Evolutionary conservation across 1,140 invertebrate genomes (phyloP).

Genomic region (Whitmania pigra): DNA sequence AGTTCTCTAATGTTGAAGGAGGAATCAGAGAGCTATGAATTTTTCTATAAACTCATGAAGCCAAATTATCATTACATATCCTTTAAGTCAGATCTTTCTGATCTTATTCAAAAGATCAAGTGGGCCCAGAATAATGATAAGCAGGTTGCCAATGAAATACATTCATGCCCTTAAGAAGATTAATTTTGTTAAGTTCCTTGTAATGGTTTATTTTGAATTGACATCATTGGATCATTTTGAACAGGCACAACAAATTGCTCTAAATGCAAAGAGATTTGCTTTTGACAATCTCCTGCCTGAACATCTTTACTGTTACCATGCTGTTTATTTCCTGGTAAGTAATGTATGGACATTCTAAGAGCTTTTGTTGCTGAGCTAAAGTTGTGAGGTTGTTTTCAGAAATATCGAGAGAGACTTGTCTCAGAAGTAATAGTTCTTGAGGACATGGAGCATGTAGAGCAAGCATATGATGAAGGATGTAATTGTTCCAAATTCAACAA

Average conservation of each 20-base stretch:
- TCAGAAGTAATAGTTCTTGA: neutral
- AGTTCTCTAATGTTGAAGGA: constrained; percentile 79
- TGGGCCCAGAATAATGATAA: constrained; percentile 70
- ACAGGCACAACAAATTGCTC: constrained; percentile 54
- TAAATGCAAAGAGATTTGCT: constrained; percentile 59
- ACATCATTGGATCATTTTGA: constrained; percentile 9
- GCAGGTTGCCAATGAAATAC: constrained; percentile 35
- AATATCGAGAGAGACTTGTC: neutral
- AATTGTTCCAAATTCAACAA: constrained; percentile 18
- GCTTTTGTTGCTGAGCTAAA: neutral
- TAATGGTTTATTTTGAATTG: neutral
- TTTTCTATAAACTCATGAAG: constrained; percentile 68
- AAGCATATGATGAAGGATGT: constrained; percentile 2
- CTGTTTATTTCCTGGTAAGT: constrained; percentile 53
- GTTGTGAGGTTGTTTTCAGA: neutral
- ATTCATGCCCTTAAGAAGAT: neutral
- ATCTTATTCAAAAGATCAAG: constrained; percentile 63
- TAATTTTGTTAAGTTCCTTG: neutral
- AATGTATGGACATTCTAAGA: too few relatives aligned
- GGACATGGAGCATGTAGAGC: neutral
- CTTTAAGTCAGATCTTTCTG: constrained; percentile 62
- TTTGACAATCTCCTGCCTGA: constrained; percentile 66
- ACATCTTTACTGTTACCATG: constrained; percentile 80
- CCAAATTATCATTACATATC: constrained; percentile 72
- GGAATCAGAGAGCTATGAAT: constrained; percentile 81